A percentile compares a stretch with the other conserved stretches of the same genome.
Evolutionary conservation across 2,797 vertebrate genomes (phyloP).

Genomic region (Anabacerthia variegaticeps): DNA sequence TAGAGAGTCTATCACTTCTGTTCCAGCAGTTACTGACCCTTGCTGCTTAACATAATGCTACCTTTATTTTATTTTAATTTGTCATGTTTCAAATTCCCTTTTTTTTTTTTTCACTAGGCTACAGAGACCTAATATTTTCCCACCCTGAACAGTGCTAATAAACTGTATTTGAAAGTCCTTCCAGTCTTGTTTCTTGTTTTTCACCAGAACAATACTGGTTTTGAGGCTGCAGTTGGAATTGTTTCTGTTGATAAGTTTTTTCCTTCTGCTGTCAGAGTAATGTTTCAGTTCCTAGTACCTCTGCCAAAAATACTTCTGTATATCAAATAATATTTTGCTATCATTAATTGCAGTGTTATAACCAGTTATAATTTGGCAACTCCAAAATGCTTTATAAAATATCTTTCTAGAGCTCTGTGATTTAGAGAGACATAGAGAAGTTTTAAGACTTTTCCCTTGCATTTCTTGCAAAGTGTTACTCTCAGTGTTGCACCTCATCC

Average conservation of each 20-base stretch:
- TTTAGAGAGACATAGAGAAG: neutral
- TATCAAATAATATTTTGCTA: neutral
- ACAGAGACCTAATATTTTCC: neutral
- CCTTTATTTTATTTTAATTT: neutral
- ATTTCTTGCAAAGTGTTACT: neutral
- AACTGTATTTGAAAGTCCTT: neutral
- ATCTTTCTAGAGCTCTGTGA: neutral
- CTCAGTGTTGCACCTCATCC: neutral
- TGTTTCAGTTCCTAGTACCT: neutral
- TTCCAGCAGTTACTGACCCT: neutral
- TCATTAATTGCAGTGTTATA: neutral
- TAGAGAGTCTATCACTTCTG: neutral
- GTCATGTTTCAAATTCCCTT: neutral
- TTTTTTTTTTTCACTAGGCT: neutral
- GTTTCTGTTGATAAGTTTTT: neutral
- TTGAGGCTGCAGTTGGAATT: neutral
- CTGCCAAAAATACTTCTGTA: neutral
- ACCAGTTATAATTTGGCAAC: neutral
- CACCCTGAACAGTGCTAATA: neutral
- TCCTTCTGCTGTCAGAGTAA: neutral
- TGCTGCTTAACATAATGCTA: neutral
- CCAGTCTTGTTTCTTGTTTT: neutral
- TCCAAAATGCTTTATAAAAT: neutral
- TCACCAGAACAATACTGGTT: neutral
- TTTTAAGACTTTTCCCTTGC: neutral